Percentiles rank a stretch among this genome's conserved stretches.
Evolutionary conservation across 2,797 vertebrate genomes (phyloP).

Genomic region (Gambelia wislizenii): DNA sequence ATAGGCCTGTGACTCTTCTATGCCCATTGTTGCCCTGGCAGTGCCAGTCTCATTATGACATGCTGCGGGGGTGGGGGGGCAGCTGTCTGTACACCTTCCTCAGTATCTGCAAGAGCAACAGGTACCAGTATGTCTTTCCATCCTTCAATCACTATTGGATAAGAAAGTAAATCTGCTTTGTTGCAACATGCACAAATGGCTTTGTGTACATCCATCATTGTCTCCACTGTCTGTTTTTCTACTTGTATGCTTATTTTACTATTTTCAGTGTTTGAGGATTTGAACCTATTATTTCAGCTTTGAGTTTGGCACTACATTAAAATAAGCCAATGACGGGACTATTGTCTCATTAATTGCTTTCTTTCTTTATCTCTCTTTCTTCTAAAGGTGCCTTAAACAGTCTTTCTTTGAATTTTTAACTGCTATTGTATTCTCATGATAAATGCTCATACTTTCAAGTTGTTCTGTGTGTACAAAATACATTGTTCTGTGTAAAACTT

Average conservation of each 20-base stretch:
- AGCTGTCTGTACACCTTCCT: background rate
- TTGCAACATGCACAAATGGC: background rate
- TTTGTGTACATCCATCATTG: background rate
- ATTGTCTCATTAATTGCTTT: background rate
- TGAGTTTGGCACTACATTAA: slow-evolving; percentile 2
- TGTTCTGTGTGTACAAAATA: background rate
- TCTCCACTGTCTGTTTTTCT: background rate
- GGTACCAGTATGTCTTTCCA: background rate
- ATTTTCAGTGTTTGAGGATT: background rate
- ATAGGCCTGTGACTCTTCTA: background rate
- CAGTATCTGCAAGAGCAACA: background rate
- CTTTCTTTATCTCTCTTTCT: slow-evolving; percentile 5
- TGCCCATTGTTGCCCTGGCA: background rate
- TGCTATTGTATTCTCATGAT: slow-evolving; percentile 1
- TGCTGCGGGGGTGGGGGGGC: background rate
- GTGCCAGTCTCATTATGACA: background rate
- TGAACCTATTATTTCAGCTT: slow-evolving; percentile 12
- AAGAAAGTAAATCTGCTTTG: background rate
- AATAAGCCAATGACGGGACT: background rate
- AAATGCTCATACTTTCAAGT: background rate
- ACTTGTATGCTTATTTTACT: background rate
- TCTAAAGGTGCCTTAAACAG: background rate
- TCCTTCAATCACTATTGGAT: background rate
- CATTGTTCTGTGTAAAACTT: background rate
- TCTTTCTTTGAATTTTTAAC: slow-evolving; percentile 8